Conservation (phyloP, 1,140 invertebrate species). For the Cotesia chilonis region DNA sequence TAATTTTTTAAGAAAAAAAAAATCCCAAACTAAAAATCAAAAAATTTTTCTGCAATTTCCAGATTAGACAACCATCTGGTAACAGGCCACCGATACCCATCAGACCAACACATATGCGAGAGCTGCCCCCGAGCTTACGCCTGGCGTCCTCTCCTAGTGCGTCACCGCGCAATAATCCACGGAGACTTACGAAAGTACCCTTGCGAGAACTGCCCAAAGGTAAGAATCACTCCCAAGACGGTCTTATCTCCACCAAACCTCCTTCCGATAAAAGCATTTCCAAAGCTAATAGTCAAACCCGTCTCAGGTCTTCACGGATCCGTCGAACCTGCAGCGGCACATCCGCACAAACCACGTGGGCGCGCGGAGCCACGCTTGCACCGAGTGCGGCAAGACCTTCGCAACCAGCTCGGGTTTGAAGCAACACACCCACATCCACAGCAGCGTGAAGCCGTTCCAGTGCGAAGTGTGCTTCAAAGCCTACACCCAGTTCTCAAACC, state of each 20-base stretch:
- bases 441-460: constrained; percentile 96
- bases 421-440: constrained; percentile 99
- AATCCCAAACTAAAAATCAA: not conserved
- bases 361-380: constrained; percentile 92
- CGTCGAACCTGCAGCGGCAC: constrained; percentile 94
- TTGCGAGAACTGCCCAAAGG: constrained; percentile 94
- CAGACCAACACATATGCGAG: constrained; percentile 83
- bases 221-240: constrained; percentile 52
- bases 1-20: too few species aligned
- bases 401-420: constrained; percentile 96
- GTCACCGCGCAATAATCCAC: constrained; percentile 83
- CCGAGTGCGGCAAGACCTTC: constrained; percentile 98
- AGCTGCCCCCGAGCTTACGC: constrained; percentile 84
- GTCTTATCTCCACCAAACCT: too few species aligned
- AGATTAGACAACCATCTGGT: constrained; percentile 86
- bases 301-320: constrained; percentile 89
- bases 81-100: constrained; percentile 76
- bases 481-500: constrained; percentile 99
- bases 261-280: constrained; percentile 42
- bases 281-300: constrained; percentile 58
- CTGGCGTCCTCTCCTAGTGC: constrained; percentile 81
- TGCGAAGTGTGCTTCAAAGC: constrained; percentile 92
- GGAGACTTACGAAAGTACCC: constrained; percentile 83
- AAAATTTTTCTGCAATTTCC: constrained; percentile 47
- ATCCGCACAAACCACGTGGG: constrained; percentile 93